A percentile compares a stretch with the other conserved stretches of the same genome.
phyloP scores from a whole-genome alignment of 2,888 invertebrate genomes.

The Drosophila heteroneura region DNA sequence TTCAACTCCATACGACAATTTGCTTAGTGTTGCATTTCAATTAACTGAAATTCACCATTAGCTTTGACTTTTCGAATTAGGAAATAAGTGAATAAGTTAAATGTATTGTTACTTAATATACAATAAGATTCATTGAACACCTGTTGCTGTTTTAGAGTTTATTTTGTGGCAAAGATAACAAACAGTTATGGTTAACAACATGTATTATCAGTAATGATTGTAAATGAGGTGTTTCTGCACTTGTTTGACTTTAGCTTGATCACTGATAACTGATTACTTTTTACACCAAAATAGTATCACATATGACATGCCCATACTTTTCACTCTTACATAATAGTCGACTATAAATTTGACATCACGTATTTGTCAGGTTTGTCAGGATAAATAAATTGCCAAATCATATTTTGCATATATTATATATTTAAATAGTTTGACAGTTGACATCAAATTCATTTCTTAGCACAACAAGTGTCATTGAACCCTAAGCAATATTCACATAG shows the following conservation, averaged over 20 bases:
- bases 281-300: not conserved
- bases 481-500: not conserved
- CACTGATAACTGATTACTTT: not conserved
- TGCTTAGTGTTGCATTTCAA: too few species aligned
- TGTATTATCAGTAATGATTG: not conserved
- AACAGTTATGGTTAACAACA: not conserved
- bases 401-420: not conserved
- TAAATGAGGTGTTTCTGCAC: not conserved
- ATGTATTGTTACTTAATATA: not conserved
- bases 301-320: not conserved
- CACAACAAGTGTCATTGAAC: not conserved
- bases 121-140: not conserved
- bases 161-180: not conserved
- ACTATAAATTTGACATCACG: too few species aligned
- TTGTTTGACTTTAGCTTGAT: not conserved
- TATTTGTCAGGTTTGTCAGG: too few species aligned
- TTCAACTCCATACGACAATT: not conserved
- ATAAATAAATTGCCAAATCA: not conserved
- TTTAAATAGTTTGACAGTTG: not conserved
- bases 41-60: not conserved
- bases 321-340: not conserved
- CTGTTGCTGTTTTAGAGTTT: not conserved
- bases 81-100: not conserved
- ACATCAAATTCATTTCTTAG: not conserved
- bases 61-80: not conserved